Evolutionary conservation across 1,140 invertebrate genomes (phyloP), one percentile per base, ranked within the genome.

Genomic region (Nebria ingens): DNA sequence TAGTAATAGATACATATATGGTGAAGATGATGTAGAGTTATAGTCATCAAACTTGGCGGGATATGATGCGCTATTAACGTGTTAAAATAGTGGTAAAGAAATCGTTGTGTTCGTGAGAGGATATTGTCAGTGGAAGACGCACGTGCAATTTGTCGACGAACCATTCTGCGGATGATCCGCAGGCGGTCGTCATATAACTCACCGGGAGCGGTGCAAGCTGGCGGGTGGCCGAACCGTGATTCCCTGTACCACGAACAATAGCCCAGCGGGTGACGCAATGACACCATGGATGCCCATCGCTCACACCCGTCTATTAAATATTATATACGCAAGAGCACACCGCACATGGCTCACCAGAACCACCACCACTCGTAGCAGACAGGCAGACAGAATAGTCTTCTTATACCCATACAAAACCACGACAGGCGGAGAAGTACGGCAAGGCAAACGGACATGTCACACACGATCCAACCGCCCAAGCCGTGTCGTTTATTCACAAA

Each of bases 171-270:
- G 40, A 9, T 12, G 15, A 45, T 4, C 40, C 9, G 9, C 40
- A 45, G 40, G 40, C 6, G 15, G 40, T 17, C 40, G 40, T 45
- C 40, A 45, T 45, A 45, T 45, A 45, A 45, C 40, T 45, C 40
- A 45, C 40, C 40, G 15, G 40, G 40, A 45, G 40, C 40, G 40
- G 15, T 17, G 40, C 9, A 17, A 17, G 40, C 4, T 3, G 40
- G 6, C 40, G 3, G 6, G 6, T 17, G 40, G 6, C 17, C 40
- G 9, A 9, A 17, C 6, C 3, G 40, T 45, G 15, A 45, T 6
- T 12, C 4, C 40, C 25, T 34, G 25, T 11, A 45, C 3, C 40
- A 17, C 15, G 17, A 17, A 45, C 40, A 45, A 45, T 45, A 45
- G 40, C 40, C 3, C 40, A 45, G 40, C 40, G 17, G 9, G 40